Evolutionary conservation across 1,140 invertebrate genomes (phyloP), one percentile per base, ranked within the genome.

Genomic region (Pararge aegeria): DNA sequence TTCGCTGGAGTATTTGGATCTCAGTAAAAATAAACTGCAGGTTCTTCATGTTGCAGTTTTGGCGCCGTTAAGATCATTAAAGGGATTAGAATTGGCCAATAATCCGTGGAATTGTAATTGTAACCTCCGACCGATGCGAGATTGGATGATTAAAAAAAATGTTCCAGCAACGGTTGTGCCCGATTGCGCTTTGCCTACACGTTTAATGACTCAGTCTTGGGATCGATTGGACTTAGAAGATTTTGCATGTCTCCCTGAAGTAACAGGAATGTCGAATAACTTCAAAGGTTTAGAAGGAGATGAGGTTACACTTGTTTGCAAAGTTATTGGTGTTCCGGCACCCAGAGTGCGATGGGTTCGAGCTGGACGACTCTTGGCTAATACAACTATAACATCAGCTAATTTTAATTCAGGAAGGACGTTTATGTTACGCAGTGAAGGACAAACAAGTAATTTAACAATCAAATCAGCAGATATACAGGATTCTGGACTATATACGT

Each of bases 81-180:
- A 95, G 66, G 95, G 94, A 7, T 80, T 97, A 42, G 94, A 95
- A 68, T 78, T 96, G 20, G 92, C 94, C 12, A 92, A 91, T 27
- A 97, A 97, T 82, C 94, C 94, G 0, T 96, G 95, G 95, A 94
- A 96, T 77, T 97, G 95, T 80, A 93, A 94, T 27, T 97, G 96
- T 80, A 88, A 91, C 13, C 78, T 96, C n/a, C 89, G 95, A 61
- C 93, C 94, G 0, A 75, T 96, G 24, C 79, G 94, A 12, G 92
- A 94, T 60, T 97, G 95, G 95, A 95, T 96, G 93, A 77, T 94
- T 44, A 90, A 91, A 49, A 92, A 93, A 71, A 96, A 96, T 75
- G 93, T 97, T 40, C 94, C 95, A 1, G 93, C 92, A 38, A 93
- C 92, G 19, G 78, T 86, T 15, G 79, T 86, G 5, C 94, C 95